Percentiles rank a stretch among this genome's conserved stretches.
phyloP scores from a whole-genome alignment of 2,113 vertebrate genomes.

The Austrofundulus limnaeus region DNA sequence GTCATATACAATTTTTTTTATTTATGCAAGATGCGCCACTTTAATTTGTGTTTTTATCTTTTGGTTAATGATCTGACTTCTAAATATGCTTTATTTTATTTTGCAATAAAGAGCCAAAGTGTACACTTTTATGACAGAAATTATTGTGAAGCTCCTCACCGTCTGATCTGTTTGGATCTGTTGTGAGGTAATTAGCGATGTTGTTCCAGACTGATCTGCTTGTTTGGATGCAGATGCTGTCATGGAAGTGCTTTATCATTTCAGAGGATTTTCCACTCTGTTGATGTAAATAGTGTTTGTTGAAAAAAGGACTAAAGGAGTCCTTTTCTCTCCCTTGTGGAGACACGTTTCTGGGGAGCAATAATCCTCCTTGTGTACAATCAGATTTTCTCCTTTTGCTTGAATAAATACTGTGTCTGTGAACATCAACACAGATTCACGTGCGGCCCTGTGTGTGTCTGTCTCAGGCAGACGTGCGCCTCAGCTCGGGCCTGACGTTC shows the following conservation, averaged over 20 bases:
- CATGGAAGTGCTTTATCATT: conserved; percentile 70
- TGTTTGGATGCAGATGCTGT: conserved; percentile 73
- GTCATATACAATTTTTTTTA: neutral
- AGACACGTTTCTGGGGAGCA: conserved; percentile 52
- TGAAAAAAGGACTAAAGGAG: conserved; percentile 51
- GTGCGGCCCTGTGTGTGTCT: conserved; percentile 36
- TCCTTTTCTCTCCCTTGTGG: conserved; percentile 35
- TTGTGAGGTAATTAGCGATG: conserved; percentile 49
- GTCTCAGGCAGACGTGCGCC: conserved; percentile 30
- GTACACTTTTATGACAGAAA: conserved; percentile 8
- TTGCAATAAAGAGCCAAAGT: too few species aligned
- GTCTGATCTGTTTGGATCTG: conserved; percentile 55
- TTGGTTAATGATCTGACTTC: too few species aligned
- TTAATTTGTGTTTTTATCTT: conserved; percentile 1
- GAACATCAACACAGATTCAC: conserved; percentile 73
- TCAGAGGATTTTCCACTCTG: conserved; percentile 69
- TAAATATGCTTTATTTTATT: too few species aligned
- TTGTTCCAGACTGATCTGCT: conserved; percentile 55
- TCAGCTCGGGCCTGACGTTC: conserved; percentile 54
- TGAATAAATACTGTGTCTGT: conserved; percentile 75
- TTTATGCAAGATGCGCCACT: neutral
- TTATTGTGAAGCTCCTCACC: conserved; percentile 50
- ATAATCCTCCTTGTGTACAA: conserved; percentile 66
- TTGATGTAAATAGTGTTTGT: conserved; percentile 62
- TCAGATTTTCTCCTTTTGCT: conserved; percentile 73